These are phyloP conservation scores for Alcedo atthis DNA, from an alignment of 2,797 vertebrate genomes.

Conservation along the genomic window DNA sequence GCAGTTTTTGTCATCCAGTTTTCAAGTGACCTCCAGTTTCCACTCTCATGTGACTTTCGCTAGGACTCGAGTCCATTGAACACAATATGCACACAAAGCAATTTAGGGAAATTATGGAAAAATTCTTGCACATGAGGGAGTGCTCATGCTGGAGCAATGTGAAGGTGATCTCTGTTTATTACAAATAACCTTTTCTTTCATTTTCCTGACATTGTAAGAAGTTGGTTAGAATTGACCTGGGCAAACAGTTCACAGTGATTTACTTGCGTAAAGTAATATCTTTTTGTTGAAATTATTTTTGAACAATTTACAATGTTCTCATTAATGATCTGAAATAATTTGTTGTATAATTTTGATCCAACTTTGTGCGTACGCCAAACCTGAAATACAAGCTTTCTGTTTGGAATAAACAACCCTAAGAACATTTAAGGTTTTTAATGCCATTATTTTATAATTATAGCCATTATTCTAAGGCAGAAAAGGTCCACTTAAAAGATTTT, in stretches of 20 bases:
- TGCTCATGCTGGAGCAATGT: background rate
- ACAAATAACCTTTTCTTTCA: background rate
- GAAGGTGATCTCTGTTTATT: constrained; percentile 17
- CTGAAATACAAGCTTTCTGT: background rate
- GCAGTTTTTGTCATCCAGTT: background rate
- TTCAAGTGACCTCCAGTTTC: constrained; percentile 16
- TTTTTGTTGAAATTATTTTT: background rate
- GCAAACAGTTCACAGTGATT: background rate
- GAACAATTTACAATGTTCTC: background rate
- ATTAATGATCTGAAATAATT: background rate
- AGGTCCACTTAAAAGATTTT: background rate
- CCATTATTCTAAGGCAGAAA: background rate
- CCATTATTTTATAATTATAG: background rate
- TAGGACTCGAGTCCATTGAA: background rate
- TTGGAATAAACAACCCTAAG: background rate
- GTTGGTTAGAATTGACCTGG: background rate
- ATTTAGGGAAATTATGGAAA: constrained; percentile 3
- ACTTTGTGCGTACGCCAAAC: background rate
- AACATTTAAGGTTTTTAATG: background rate
- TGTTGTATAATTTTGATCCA: background rate
- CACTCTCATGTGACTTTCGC: background rate
- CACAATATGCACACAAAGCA: background rate
- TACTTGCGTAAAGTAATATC: background rate
- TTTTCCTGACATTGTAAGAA: background rate
- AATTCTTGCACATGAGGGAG: constrained; percentile 13